Evolutionary conservation across 2,113 vertebrate genomes (phyloP).

Genomic region (Ptilorrhoa leucosticta): DNA sequence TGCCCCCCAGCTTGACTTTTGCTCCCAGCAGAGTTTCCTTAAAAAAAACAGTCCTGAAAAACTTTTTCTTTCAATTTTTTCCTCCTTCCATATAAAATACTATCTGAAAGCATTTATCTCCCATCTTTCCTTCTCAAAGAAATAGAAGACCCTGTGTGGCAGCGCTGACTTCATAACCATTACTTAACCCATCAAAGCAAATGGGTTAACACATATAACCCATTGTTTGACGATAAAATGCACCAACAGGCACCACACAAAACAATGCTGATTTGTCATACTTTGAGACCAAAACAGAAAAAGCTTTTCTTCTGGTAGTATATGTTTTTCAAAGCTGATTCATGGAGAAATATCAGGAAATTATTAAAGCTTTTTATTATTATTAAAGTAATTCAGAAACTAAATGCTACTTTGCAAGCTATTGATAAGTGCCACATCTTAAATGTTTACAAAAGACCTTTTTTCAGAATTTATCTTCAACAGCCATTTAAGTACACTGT

Average conservation of each 20-base stretch:
- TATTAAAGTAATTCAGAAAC: neutral
- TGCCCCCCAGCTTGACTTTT: neutral
- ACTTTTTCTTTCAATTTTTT: neutral
- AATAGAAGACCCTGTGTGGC: neutral
- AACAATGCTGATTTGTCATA: slow-evolving; percentile 11
- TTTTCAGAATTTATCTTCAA: neutral
- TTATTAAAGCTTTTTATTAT: neutral
- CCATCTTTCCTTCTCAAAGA: neutral
- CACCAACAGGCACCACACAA: neutral
- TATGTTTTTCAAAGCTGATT: neutral
- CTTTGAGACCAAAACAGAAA: neutral
- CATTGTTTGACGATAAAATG: neutral
- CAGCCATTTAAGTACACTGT: neutral
- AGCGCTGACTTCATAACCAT: neutral
- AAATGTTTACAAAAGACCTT: neutral
- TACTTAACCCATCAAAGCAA: neutral
- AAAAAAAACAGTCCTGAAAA: neutral
- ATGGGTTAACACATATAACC: neutral
- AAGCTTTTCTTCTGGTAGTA: neutral
- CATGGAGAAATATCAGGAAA: neutral
- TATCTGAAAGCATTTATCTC: neutral
- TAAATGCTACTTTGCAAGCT: neutral
- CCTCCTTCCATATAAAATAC: neutral
- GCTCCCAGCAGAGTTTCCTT: neutral
- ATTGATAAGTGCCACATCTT: neutral